Conservation (phyloP, 2,113 vertebrate species). For the Polypterus bichir region DNA sequence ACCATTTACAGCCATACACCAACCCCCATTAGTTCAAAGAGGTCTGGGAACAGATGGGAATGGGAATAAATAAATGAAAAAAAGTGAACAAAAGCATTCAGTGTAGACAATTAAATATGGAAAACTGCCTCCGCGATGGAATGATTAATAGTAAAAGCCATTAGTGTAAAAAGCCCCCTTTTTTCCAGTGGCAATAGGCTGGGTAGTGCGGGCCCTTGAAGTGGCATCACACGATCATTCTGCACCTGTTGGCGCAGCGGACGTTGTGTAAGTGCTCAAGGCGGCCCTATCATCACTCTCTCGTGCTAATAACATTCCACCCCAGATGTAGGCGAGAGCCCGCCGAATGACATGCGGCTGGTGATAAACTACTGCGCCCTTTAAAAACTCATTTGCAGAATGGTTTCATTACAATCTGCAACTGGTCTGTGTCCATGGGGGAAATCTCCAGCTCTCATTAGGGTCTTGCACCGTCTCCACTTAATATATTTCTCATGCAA, state of each 20-base stretch:
- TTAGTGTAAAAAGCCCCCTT: constrained; percentile 34
- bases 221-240: background rate
- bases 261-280: constrained; percentile 31
- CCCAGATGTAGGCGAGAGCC: constrained; percentile 47
- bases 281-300: constrained; percentile 56
- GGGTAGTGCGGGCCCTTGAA: background rate
- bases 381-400: constrained; percentile 73
- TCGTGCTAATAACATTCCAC: constrained; percentile 47
- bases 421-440: constrained; percentile 28
- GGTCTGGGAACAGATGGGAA: constrained; percentile 17
- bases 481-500: constrained; percentile 50
- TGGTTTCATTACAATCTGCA: constrained; percentile 63
- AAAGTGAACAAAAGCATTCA: constrained; percentile 37
- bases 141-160: constrained; percentile 48
- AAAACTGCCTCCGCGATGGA: constrained; percentile 49
- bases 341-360: constrained; percentile 33
- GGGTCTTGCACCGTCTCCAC: constrained; percentile 30
- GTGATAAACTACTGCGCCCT: constrained; percentile 61
- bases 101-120: constrained; percentile 45
- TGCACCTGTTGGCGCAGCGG: background rate
- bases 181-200: background rate
- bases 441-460: constrained; percentile 43
- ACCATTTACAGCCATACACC: constrained; percentile 1
- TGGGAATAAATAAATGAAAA: constrained; percentile 25
- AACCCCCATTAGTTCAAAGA: constrained; percentile 24